Base-by-base conservation (phyloP, 2,888 invertebrate genomes). In the Cinara cedri region DNA sequence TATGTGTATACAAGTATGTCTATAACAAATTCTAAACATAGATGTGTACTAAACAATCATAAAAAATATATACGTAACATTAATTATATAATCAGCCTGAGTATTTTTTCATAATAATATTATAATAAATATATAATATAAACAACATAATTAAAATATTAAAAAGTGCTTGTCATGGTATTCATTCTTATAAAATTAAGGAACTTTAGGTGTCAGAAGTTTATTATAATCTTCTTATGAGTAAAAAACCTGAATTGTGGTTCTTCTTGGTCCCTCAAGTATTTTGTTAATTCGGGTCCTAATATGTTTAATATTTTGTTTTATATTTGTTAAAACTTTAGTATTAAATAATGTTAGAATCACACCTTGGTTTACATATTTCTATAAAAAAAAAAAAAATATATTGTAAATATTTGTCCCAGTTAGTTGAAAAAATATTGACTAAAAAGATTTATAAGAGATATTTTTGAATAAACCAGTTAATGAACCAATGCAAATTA, bases 41-140 rank as follows among this genome's bases (percentile, higher is more conserved):
- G 78, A 78, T 78, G 78, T 78, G 78, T 78, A 78, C 78, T 78
- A 78, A 78, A 78, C 42, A 78, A 70, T 78, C 60, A 78, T 51
- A 78, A 78, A 70, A 75, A 63, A 68, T n/a, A 34, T 68, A 68
- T 76, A 76, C 60, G 60, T 78, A 70, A 78, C 70, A 78, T 70
- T 60, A 78, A 78, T 62, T 42, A 78, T 49, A 78, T 78, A 70
- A 78, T 78, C 78, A 78, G 78, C 78, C 78, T 78, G 78, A 68
- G 42, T 78, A 44, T 60, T 68, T 65, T 78, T 76, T 78, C 66
- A 34, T 55, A 34, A 51, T 49, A 74, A 16, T 74, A 51, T 74
- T 65, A 65, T 44, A 75, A 57, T 75, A 66, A 70, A 70, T 54
- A 54, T 54, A 74, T 66, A 55, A 24, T 68, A 57, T 57, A 62